phyloP scores from a whole-genome alignment of 2,113 vertebrate genomes.

The Aspiorhynchus laticeps region DNA sequence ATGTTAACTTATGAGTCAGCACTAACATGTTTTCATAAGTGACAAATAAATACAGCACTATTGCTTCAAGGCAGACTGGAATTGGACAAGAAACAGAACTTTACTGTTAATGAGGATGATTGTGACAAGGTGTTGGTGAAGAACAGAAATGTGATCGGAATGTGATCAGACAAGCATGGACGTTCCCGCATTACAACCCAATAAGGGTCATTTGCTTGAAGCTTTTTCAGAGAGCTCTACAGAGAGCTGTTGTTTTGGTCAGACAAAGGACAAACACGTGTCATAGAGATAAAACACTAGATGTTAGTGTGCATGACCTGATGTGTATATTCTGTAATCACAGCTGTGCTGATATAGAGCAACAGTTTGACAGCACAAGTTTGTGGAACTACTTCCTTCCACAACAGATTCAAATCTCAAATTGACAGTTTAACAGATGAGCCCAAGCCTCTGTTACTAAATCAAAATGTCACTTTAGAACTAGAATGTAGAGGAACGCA shows the following conservation, averaged over 20 bases:
- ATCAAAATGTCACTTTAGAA: neutral
- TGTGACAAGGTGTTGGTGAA: constrained; percentile 6
- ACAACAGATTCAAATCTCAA: neutral
- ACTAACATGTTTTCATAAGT: constrained; percentile 10
- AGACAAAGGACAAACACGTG: neutral
- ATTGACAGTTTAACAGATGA: neutral
- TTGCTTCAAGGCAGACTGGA: neutral
- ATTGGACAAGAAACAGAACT: neutral
- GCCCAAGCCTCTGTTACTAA: neutral
- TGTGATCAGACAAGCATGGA: constrained; percentile 8
- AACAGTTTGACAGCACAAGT: neutral
- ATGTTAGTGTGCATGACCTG: neutral
- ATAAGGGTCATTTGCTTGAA: neutral
- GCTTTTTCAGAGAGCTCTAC: neutral
- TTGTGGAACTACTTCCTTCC: neutral
- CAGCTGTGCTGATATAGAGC: neutral
- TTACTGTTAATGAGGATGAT: neutral
- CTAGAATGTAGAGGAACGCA: neutral
- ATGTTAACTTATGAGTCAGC: neutral
- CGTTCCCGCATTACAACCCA: neutral
- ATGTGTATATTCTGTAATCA: neutral
- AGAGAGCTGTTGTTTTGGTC: neutral
- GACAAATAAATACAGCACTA: neutral
- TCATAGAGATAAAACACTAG: neutral
- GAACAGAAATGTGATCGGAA: neutral